Conservation (phyloP, 2,113 vertebrate genomes). For the Rhinichthys klamathensis region DNA sequence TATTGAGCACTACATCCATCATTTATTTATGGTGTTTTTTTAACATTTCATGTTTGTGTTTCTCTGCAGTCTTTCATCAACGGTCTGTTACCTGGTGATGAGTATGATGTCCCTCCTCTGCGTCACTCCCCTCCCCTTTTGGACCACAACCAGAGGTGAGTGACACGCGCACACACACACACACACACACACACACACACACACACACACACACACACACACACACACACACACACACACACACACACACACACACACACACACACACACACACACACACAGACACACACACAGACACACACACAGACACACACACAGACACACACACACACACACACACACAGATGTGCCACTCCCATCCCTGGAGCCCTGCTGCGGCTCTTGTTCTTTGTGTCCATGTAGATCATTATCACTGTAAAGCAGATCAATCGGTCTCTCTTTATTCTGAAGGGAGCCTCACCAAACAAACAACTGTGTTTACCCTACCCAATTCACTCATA, state of each 20-base stretch:
- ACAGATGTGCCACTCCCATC: background rate
- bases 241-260: too few relatives aligned
- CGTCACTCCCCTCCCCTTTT: constrained; percentile 85
- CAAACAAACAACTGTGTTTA: constrained; percentile 23
- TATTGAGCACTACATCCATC: background rate
- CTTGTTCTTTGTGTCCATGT: background rate
- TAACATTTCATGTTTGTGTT: background rate
- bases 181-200: too few relatives aligned
- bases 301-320: background rate
- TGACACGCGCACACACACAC: too few relatives aligned
- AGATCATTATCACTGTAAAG: constrained; percentile 31
- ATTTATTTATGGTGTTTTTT: background rate
- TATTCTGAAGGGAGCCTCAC: constrained; percentile 14
- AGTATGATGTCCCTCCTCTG: constrained; percentile 85
- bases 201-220: too few relatives aligned
- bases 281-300: too few relatives aligned
- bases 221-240: too few relatives aligned
- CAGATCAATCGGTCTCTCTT: background rate
- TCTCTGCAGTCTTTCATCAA: constrained; percentile 78
- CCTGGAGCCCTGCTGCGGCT: background rate
- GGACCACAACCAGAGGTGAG: constrained; percentile 84
- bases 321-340: background rate
- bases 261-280: too few relatives aligned
- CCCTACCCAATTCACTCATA: background rate
- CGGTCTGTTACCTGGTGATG: constrained; percentile 82